Percentiles rank a stretch among this genome's conserved stretches.
Conservation (phyloP, 2,888 invertebrate genomes). For the Caenorhabditis doughertyi region DNA sequence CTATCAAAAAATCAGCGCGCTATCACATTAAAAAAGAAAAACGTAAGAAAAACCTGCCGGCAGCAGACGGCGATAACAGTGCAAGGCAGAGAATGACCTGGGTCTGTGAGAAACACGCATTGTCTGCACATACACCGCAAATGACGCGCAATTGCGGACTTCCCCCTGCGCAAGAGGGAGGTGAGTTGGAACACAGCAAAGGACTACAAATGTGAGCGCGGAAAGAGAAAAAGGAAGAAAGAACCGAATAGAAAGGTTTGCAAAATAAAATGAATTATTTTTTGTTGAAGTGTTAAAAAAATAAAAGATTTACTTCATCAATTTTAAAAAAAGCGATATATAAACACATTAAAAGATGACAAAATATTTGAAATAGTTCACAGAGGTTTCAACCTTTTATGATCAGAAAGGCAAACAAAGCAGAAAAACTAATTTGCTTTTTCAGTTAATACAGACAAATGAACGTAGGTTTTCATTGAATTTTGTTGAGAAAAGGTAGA, state of each 20-base stretch:
- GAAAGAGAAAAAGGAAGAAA: neutral
- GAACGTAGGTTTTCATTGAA: too few species aligned
- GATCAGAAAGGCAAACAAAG: too few species aligned
- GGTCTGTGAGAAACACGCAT: neutral
- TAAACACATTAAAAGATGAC: too few species aligned
- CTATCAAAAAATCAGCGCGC: conserved; percentile 1
- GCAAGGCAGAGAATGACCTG: conserved; percentile 17
- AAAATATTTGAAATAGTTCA: too few species aligned
- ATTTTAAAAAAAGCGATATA: too few species aligned
- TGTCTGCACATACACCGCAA: neutral
- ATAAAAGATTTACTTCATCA: too few species aligned
- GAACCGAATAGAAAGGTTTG: neutral
- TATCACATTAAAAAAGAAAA: conserved; percentile 14
- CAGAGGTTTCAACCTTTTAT: too few species aligned
- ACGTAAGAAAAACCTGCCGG: neutral
- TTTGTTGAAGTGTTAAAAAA: too few species aligned
- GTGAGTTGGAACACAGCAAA: conserved; percentile 27
- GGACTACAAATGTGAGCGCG: neutral
- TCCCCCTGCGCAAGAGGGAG: neutral
- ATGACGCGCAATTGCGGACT: conserved; percentile 33
- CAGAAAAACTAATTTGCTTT: too few species aligned
- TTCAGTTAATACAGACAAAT: too few species aligned
- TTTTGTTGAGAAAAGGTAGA: too few species aligned
- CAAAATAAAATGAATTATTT: too few species aligned
- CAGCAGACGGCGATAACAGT: conserved; percentile 34